phyloP scores from a whole-genome alignment of 2,113 vertebrate genomes.

The Nestor notabilis region DNA sequence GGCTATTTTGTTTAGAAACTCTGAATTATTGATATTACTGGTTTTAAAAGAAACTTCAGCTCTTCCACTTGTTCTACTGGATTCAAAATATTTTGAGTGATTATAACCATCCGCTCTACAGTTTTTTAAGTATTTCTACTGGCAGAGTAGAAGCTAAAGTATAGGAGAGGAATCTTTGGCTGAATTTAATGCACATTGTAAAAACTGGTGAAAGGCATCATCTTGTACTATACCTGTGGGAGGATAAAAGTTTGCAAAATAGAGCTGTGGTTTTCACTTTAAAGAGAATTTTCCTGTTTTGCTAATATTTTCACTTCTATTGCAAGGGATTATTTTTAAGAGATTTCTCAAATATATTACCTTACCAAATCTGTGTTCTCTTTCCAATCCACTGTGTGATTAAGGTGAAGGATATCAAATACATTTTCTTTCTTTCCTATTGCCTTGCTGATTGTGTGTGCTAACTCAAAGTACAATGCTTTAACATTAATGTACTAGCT shows the following conservation, averaged over 20 bases:
- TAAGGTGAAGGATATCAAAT: neutral
- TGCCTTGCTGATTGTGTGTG: neutral
- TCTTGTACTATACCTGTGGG: neutral
- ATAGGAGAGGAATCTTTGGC: neutral
- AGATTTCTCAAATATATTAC: neutral
- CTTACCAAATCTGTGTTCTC: neutral
- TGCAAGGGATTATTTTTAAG: neutral
- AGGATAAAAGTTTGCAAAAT: neutral
- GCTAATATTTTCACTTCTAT: neutral
- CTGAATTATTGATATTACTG: neutral
- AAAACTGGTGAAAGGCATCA: neutral
- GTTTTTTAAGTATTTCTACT: neutral
- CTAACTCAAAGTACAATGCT: neutral
- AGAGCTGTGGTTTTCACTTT: neutral
- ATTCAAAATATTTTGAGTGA: neutral
- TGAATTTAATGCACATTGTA: neutral
- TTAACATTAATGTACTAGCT: neutral
- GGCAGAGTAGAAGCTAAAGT: neutral
- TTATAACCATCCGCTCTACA: neutral
- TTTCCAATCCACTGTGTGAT: neutral
- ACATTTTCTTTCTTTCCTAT: neutral
- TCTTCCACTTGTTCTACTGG: neutral
- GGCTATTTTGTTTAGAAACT: neutral
- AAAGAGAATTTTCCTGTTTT: neutral
- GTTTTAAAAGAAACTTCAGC: neutral